Base-by-base conservation (phyloP, 2,888 invertebrate species). In the Eristalinus sepulchralis region DNA sequence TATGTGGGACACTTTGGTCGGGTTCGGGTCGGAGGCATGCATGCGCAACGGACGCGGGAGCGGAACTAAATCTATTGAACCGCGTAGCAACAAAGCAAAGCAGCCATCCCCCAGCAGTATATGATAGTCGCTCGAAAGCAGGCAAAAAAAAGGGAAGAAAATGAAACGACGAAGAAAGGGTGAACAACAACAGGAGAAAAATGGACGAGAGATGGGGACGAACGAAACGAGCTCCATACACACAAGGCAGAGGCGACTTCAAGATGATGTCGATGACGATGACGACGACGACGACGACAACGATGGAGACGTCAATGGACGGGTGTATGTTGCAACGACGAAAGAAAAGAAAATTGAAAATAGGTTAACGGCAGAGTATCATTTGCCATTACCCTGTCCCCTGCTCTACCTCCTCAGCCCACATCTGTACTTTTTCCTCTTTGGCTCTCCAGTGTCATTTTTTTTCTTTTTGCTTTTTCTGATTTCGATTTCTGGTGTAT, bases 301-400 rank as follows among this genome's bases (percentile, higher is more conserved):
- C 57, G 39, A 20, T 57, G 57, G 62, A 33, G 68, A 68, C 24
- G 17, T 22, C 20, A 57, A 77, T 78, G 86, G 68, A 66, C 72
- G 53, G 24, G 70, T 62, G 33, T 63, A 57, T 71, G 68, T 72
- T 72, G 63, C 57, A 62, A 63, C 27, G 57, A 57, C 53, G 36
- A 72, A 67, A 27, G 39, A 55, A 31, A 63, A 63, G 63, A 75
- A 78, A 66, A 82, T 82, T 71, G 73, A 75, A 86, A 86, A 82
- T 86, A 82, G 85, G 85, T 86, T 86, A 86, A 85, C 85, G 59
- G 64, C 22, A 27, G 81, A 67, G 57, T 84, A 86, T 86, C 85
- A 70, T 70, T 86, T 70, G 76, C 80, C 53, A 67, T 81, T 77
- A 47, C 27, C 33, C 59, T 81, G 47, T 10, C 27, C 11, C 17